Percentiles rank a stretch among this genome's conserved stretches.
Conservation (phyloP, 1,140 invertebrate species). For the Drosophila leontia region DNA sequence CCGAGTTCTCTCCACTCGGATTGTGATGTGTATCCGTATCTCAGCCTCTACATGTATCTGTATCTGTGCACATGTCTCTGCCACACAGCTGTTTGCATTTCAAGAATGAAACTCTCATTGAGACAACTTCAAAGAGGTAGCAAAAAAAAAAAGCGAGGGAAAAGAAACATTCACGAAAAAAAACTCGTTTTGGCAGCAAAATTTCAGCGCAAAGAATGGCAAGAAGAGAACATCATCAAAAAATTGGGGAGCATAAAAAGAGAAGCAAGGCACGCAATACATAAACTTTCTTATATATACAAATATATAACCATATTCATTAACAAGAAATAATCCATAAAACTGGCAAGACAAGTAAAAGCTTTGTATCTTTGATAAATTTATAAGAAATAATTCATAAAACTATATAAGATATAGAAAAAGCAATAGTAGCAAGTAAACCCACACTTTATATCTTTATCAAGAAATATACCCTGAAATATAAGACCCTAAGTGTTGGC, state of each 20-base stretch:
- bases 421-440: background rate
- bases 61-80: slow-evolving; percentile 44
- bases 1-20: slow-evolving; percentile 6
- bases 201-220: slow-evolving; percentile 61
- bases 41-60: slow-evolving; percentile 7
- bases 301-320: slow-evolving; percentile 4
- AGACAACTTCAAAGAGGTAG: slow-evolving; percentile 46
- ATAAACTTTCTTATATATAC: background rate
- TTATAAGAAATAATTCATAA: background rate
- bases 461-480: background rate
- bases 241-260: slow-evolving; percentile 57
- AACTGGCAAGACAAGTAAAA: background rate
- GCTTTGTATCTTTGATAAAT: background rate
- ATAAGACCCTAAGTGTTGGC: too few species aligned
- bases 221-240: slow-evolving; percentile 40
- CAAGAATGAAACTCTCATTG: slow-evolving; percentile 76
- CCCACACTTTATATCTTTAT: background rate
- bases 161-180: slow-evolving; percentile 32
- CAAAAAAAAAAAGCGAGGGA: background rate
- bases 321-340: background rate
- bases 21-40: slow-evolving; percentile 22
- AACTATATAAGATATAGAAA: background rate
- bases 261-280: slow-evolving; percentile 11
- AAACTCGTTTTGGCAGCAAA: slow-evolving; percentile 71
- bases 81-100: slow-evolving; percentile 78